Conservation (phyloP, 2,113 vertebrate genomes). For the Rhea americana region DNA sequence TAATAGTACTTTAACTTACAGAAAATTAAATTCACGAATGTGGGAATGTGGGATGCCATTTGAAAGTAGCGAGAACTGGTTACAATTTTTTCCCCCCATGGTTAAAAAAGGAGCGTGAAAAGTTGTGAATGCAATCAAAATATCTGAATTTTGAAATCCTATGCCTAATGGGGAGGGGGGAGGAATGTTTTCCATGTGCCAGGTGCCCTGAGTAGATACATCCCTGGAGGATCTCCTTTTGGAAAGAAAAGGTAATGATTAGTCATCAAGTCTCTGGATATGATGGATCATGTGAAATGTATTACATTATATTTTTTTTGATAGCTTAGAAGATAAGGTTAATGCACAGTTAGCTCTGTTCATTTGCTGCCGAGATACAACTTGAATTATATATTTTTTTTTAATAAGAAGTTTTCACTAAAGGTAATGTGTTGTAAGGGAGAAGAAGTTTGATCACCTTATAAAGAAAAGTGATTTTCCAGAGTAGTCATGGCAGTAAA, state of each 20-base stretch:
- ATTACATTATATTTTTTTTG: neutral
- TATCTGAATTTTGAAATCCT: neutral
- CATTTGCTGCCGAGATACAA: neutral
- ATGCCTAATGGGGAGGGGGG: neutral
- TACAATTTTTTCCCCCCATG: neutral
- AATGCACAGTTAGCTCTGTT: neutral
- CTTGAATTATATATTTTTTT: neutral
- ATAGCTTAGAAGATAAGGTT: neutral
- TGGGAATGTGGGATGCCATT: neutral
- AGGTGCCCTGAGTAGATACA: neutral
- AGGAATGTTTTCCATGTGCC: neutral
- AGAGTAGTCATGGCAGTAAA: neutral
- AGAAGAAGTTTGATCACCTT: neutral
- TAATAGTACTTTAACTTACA: neutral
- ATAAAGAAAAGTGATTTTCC: neutral
- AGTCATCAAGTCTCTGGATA: neutral
- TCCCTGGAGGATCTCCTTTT: neutral
- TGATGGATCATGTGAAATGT: slow-evolving; percentile 11
- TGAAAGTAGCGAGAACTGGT: neutral
- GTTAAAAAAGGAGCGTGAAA: neutral
- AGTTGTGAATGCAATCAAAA: neutral
- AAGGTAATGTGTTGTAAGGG: neutral
- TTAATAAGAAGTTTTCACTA: neutral
- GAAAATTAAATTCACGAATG: neutral
- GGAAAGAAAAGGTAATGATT: neutral